Percentiles rank a stretch among this genome's conserved stretches.
Conservation (phyloP, 2,797 vertebrate genomes). For the Streptopelia turtur region DNA sequence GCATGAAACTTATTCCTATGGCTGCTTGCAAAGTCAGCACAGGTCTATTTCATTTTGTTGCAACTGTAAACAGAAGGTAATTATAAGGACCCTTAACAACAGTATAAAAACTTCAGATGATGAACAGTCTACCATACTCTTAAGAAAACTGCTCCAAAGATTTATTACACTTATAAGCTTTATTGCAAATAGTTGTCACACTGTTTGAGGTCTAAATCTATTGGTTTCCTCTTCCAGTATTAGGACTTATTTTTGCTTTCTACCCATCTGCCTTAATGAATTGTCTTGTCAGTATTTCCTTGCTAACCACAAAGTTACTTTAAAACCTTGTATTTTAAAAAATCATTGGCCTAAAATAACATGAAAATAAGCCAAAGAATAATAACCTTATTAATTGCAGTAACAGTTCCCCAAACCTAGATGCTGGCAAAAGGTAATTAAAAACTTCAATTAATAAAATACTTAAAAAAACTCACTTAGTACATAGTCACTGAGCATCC, state of each 20-base stretch:
- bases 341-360: not conserved
- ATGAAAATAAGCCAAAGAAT: not conserved
- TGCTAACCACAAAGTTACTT: not conserved
- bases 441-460: not conserved
- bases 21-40: not conserved
- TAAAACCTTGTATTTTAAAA: not conserved
- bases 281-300: not conserved
- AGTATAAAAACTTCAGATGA: not conserved
- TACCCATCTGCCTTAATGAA: not conserved
- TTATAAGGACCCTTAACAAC: not conserved
- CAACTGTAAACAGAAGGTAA: not conserved
- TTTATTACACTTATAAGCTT: not conserved
- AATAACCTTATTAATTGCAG: conserved; percentile 18
- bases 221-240: not conserved
- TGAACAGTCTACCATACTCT: not conserved
- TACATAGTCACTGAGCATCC: not conserved
- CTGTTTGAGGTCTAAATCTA: not conserved
- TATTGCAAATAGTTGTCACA: not conserved
- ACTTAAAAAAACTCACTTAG: not conserved
- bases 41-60: not conserved
- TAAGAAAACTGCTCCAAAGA: not conserved
- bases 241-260: not conserved
- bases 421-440: conserved; percentile 7
- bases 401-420: not conserved
- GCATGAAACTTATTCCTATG: not conserved